Evolutionary conservation across 2,113 vertebrate species (phyloP), one percentile per base, ranked within the genome.

Genomic region (Oryzias celebensis): DNA sequence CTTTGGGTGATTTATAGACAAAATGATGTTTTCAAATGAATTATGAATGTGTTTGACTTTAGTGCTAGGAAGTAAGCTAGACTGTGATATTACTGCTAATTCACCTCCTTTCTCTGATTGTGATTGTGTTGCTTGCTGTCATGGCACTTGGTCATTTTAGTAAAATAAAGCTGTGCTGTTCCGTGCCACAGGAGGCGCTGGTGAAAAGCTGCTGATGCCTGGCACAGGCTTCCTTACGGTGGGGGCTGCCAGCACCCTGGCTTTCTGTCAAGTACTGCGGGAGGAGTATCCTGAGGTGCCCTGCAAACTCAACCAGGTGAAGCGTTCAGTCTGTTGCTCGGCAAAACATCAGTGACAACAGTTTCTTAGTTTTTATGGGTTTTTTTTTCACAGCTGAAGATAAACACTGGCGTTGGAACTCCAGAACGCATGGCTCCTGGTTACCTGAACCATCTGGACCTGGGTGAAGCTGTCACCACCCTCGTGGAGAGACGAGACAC

Each of bases 151-250:
- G 20, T 20, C 20, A 20, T 20, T 20, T 20, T 20, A 20, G 20
- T 20, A 20, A 20, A 20, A 20, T 20, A 20, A 20, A 20, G 45
- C 45, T 56, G 15, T 62, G 1, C 14, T 53, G 52, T 20, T 69
- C 13, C 60, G 50, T 62, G 36, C 58, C 59, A 1, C 78, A 94
- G 93, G 94, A 8, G 92, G 92, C 20, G 93, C 92, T 3, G 93
- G 93, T 0, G 93, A 94, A 45, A 92, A 92, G 73, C 54, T 94
- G 56, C 83, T 94, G 68, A 93, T 93, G 93, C 93, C 93, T 0
- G 94, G 94, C 0, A 94, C 94, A 0, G 94, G 93, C n/a, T 94
- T 94, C 87, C 87, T 94, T 75, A 94, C 93, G 0, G 74, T 94
- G 18, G 93, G 93, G 1, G 91, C 93, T 5, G 93, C 92, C 8